A percentile compares a stretch with the other conserved stretches of the same genome.
Conservation (phyloP, 2,888 invertebrate genomes). For the Chymomyza amoena region DNA sequence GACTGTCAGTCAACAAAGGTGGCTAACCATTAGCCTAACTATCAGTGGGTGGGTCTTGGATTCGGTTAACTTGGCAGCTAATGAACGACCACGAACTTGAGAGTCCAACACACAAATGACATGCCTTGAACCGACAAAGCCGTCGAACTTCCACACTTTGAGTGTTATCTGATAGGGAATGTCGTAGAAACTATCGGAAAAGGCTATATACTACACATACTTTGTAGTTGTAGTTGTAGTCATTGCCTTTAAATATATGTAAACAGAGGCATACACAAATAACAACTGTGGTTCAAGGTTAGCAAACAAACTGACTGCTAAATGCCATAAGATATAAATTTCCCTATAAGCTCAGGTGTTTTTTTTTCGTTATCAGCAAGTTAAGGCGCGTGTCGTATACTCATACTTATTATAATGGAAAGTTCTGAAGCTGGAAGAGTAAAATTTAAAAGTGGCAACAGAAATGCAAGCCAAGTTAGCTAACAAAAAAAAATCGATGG, state of each 20-base stretch:
- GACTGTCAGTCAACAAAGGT: constrained; percentile 26
- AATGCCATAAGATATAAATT: background rate
- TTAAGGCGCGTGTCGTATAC: background rate
- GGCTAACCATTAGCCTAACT: constrained; percentile 54
- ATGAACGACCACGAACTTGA: constrained; percentile 70
- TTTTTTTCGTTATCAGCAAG: background rate
- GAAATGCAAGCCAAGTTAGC: background rate
- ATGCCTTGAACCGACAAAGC: constrained; percentile 50
- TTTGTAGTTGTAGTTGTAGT: background rate
- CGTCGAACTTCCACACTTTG: constrained; percentile 5
- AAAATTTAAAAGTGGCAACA: background rate
- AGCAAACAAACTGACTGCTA: background rate
- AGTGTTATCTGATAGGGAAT: constrained; percentile 9
- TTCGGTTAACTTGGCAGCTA: constrained; percentile 41
- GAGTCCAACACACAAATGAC: constrained; percentile 41
- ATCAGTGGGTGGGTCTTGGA: constrained; percentile 22
- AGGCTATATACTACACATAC: background rate
- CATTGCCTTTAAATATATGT: background rate
- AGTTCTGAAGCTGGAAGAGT: background rate
- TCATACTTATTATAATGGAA: background rate
- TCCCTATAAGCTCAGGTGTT: background rate
- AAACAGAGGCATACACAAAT: background rate
- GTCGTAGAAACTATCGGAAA: background rate
- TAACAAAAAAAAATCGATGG: constrained; percentile 55
- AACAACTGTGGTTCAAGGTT: constrained; percentile 1